These are phyloP conservation scores for Arctopsyche grandis DNA, from an alignment of 1,140 invertebrate species.

Conservation along the genomic window DNA sequence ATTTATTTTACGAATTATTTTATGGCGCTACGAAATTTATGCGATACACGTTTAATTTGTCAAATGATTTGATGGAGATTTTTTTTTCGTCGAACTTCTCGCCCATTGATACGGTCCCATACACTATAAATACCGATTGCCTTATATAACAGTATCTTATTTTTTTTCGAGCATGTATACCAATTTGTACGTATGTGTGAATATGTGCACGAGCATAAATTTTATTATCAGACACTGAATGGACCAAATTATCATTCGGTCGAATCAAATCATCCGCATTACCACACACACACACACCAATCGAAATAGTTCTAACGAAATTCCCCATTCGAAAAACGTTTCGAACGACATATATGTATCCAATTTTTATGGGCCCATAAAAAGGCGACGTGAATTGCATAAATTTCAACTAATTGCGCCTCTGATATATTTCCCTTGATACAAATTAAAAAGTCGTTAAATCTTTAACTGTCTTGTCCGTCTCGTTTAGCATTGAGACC, in stretches of 20 bases:
- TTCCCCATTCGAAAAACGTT: conserved; percentile 8
- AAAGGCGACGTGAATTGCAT: conserved; percentile 39
- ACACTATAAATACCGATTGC: not conserved
- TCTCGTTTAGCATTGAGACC: not conserved
- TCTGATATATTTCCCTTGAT: conserved; percentile 26
- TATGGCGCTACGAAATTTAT: conserved; percentile 10
- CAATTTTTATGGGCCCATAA: conserved; percentile 36
- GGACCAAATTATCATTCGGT: conserved; percentile 25
- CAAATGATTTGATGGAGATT: conserved; percentile 2
- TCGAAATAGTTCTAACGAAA: conserved; percentile 35
- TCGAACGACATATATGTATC: conserved; percentile 38
- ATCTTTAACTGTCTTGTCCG: conserved; percentile 34
- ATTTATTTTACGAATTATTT: conserved; percentile 6
- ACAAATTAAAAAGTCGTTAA: conserved; percentile 41
- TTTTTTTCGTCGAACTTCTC: not conserved
- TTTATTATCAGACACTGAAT: conserved; percentile 19
- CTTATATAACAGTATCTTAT: not conserved
- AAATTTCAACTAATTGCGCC: conserved; percentile 34
- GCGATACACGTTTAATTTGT: not conserved
- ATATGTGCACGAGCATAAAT: conserved; percentile 8
- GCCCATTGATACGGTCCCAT: not conserved
- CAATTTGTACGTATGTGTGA: not conserved
- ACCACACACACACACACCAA: conserved; percentile 7
- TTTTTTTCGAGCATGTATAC: not conserved
- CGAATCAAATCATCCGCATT: not conserved